phyloP scores from a whole-genome alignment of 2,797 vertebrate genomes.

The Onychomys arenicola region DNA sequence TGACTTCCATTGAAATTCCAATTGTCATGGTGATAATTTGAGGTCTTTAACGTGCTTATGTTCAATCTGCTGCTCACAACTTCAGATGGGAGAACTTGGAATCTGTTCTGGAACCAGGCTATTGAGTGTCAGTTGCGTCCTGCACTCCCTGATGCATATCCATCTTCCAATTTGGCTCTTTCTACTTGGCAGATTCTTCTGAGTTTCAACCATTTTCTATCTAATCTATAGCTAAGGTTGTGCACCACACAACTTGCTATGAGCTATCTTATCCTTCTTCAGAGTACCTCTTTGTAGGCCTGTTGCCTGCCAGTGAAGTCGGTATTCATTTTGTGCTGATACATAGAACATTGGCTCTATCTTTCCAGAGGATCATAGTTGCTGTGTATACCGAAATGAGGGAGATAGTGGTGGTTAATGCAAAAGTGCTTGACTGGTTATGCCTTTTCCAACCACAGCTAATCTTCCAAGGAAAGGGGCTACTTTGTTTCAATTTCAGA shows the following conservation, averaged over 20 bases:
- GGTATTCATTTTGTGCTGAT: not conserved
- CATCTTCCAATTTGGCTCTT: not conserved
- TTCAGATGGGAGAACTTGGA: not conserved
- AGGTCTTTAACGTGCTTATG: not conserved
- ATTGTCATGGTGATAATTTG: not conserved
- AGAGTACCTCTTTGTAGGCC: not conserved
- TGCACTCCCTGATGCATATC: not conserved
- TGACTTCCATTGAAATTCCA: not conserved
- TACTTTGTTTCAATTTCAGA: not conserved
- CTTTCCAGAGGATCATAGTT: not conserved
- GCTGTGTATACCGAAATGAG: fast-evolving
- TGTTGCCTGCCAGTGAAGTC: not conserved
- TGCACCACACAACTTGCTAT: not conserved
- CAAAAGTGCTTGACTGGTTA: not conserved
- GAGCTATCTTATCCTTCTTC: not conserved
- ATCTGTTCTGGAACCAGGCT: not conserved
- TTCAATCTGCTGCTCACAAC: not conserved
- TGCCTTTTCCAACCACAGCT: fast-evolving
- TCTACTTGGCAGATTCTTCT: not conserved
- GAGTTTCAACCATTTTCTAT: not conserved
- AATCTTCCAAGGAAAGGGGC: not conserved
- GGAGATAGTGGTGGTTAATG: fast-evolving
- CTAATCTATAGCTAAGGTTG: not conserved
- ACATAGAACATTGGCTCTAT: not conserved
- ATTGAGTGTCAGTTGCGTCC: not conserved